Percentiles rank a stretch among this genome's conserved stretches.
phyloP scores from a whole-genome alignment of 2,797 vertebrate genomes.

The Propithecus deckenii region DNA sequence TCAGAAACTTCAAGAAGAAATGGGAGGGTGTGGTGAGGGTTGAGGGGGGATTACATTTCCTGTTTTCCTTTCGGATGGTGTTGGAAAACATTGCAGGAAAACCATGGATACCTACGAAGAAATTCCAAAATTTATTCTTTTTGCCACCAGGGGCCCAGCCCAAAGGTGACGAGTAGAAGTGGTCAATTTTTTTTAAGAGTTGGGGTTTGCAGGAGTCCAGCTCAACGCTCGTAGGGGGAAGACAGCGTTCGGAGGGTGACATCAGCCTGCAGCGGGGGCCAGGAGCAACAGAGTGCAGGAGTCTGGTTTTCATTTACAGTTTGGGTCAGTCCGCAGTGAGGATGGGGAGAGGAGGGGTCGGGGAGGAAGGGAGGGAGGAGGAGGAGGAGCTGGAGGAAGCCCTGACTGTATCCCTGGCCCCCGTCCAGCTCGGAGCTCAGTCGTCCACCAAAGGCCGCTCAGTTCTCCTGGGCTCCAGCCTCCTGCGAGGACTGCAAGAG shows the following conservation, averaged over 20 bases:
- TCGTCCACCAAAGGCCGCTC: slow-evolving; percentile 63
- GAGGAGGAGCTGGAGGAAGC: slow-evolving; percentile 69
- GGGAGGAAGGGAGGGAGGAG: background rate
- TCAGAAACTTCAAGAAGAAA: slow-evolving; percentile 69
- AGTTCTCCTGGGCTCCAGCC: slow-evolving; percentile 47
- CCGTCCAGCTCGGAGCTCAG: slow-evolving; percentile 68
- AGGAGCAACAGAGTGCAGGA: slow-evolving; percentile 67
- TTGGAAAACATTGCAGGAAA: background rate
- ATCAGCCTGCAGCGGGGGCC: slow-evolving; percentile 80
- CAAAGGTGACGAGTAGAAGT: slow-evolving; percentile 52
- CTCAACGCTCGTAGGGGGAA: slow-evolving; percentile 16
- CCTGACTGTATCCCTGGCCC: slow-evolving; percentile 73
- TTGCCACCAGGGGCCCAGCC: slow-evolving; percentile 1
- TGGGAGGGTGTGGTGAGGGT: slow-evolving; percentile 63
- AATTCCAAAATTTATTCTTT: slow-evolving; percentile 22
- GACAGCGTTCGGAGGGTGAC: slow-evolving; percentile 72
- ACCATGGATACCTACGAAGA: slow-evolving; percentile 47
- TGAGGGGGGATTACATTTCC: slow-evolving; percentile 58
- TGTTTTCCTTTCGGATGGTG: slow-evolving; percentile 53
- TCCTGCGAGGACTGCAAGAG: background rate
- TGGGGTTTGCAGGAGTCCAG: slow-evolving; percentile 34
- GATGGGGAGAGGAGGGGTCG: slow-evolving; percentile 50
- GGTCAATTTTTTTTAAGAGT: background rate
- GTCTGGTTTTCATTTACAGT: slow-evolving; percentile 85
- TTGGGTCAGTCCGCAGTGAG: slow-evolving; percentile 56